phyloP scores from a whole-genome alignment of 2,888 invertebrate genomes.

The Aplocera efformata region DNA sequence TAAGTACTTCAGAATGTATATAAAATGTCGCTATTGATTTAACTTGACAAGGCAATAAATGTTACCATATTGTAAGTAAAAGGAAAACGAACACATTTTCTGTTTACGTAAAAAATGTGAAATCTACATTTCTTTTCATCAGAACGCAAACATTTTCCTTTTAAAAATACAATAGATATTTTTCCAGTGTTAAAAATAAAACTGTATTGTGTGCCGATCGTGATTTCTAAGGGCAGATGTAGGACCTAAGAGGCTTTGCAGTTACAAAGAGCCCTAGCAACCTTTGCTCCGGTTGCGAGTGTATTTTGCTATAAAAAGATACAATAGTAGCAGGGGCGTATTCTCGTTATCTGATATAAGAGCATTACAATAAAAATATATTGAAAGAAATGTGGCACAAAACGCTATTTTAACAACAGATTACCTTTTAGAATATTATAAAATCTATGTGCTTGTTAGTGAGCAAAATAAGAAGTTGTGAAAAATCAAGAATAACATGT shows the following conservation, averaged over 20 bases:
- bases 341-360: slow-evolving; percentile 20
- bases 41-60: no score
- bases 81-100: slow-evolving; percentile 8
- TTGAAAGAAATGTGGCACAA: neutral
- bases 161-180: slow-evolving; percentile 19
- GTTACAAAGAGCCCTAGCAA: slow-evolving; percentile 28
- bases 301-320: slow-evolving; percentile 13
- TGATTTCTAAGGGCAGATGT: slow-evolving; percentile 23
- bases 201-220: slow-evolving; percentile 22
- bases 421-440: neutral
- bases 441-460: neutral
- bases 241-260: slow-evolving; percentile 28
- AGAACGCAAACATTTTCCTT: slow-evolving; percentile 18
- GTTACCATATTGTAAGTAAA: no score
- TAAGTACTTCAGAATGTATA: no score
- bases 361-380: slow-evolving; percentile 17
- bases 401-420: neutral
- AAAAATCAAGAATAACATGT: neutral
- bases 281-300: slow-evolving; percentile 21
- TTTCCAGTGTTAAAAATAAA: slow-evolving; percentile 21
- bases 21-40: no score
- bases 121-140: slow-evolving; percentile 20
- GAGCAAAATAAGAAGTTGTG: neutral
- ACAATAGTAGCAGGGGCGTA: slow-evolving; percentile 15
- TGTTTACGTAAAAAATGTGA: slow-evolving; percentile 13